Evolutionary conservation across 2,113 vertebrate genomes (phyloP).

Genomic region (Emydura subglobosa): DNA sequence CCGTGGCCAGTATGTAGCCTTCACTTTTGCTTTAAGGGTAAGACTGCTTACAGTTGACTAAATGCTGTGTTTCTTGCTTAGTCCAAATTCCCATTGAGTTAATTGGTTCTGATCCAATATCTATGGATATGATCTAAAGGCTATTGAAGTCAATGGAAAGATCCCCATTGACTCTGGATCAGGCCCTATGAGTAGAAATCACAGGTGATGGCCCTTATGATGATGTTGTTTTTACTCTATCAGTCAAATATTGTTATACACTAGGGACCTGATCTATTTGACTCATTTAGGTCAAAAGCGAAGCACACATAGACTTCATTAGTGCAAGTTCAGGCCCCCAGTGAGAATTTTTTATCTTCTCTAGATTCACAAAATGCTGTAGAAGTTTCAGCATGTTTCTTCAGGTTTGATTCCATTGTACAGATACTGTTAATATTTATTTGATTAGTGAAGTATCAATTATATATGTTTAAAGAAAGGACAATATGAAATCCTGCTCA

Average conservation of each 20-base stretch:
- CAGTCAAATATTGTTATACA: neutral
- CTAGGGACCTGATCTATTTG: neutral
- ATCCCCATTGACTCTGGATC: neutral
- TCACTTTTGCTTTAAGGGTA: neutral
- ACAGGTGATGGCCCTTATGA: neutral
- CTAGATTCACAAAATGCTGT: neutral
- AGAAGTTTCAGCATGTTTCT: neutral
- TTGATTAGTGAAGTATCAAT: neutral
- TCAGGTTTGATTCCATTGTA: neutral
- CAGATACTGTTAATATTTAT: neutral
- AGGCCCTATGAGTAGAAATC: neutral
- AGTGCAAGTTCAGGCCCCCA: slow-evolving; percentile 1
- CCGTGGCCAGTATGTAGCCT: neutral
- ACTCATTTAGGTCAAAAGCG: neutral
- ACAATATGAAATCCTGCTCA: neutral
- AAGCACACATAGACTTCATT: neutral
- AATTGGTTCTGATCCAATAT: neutral
- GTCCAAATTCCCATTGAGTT: neutral
- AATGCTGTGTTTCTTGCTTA: neutral
- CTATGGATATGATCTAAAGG: neutral
- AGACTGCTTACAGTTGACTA: neutral
- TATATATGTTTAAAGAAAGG: slow-evolving; percentile 7
- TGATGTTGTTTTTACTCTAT: neutral
- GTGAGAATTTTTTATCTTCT: neutral
- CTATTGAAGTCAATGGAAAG: neutral